Percentiles rank a stretch among this genome's conserved stretches.
phyloP scores from a whole-genome alignment of 2,113 vertebrate genomes.

The Dasyprocta punctata region DNA sequence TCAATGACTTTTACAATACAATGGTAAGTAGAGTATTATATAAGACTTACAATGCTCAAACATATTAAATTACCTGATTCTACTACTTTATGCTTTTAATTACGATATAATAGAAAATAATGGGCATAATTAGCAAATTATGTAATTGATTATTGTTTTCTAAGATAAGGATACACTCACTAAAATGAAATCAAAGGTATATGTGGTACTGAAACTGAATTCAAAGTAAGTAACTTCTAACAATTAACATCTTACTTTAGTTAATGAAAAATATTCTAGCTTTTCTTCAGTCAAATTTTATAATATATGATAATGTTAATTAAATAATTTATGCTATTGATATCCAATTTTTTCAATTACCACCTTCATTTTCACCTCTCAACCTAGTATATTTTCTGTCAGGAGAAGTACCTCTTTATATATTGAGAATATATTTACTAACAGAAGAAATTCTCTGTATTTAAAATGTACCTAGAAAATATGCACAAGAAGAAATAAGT shows the following conservation, averaged over 20 bases:
- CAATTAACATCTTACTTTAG: slow-evolving; percentile 12
- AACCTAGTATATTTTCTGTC: neutral
- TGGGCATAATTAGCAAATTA: neutral
- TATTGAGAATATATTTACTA: neutral
- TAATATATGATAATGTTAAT: neutral
- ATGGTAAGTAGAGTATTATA: neutral
- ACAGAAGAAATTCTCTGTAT: neutral
- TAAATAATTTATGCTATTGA: slow-evolving; percentile 4
- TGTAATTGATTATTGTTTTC: slow-evolving; percentile 49
- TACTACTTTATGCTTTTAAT: slow-evolving; percentile 27
- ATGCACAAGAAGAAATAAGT: neutral
- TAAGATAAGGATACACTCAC: neutral
- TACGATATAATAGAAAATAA: slow-evolving; percentile 45
- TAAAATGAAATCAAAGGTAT: slow-evolving; percentile 37
- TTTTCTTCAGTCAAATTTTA: slow-evolving; percentile 28
- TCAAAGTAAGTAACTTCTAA: slow-evolving; percentile 54
- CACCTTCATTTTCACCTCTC: neutral
- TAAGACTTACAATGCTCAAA: slow-evolving; percentile 36
- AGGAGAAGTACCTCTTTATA: neutral
- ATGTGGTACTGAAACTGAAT: neutral
- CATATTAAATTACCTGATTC: slow-evolving; percentile 41
- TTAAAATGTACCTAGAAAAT: neutral
- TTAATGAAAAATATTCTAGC: slow-evolving; percentile 12
- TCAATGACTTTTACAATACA: slow-evolving; percentile 62
- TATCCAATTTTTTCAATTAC: neutral